These are phyloP conservation scores for Telmatherina bonti DNA, from an alignment of 2,797 vertebrate species.

Conservation along the genomic window DNA sequence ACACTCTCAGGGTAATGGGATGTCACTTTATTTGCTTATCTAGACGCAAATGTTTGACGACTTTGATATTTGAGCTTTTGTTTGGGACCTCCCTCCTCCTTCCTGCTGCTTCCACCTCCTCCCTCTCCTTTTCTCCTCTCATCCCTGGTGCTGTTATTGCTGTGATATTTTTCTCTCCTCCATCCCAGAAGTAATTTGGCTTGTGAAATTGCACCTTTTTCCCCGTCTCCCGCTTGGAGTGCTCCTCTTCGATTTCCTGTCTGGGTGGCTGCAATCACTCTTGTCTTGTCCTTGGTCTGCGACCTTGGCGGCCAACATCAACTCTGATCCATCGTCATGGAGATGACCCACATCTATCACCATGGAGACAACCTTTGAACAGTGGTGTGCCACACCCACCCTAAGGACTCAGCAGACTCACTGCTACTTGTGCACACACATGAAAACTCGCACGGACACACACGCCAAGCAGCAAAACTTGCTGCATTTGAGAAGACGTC, in stretches of 20 bases:
- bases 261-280: slow-evolving; percentile 84
- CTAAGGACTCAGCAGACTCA: slow-evolving; percentile 50
- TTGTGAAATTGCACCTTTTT: slow-evolving; percentile 87
- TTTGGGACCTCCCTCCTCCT: slow-evolving; percentile 64
- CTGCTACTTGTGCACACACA: slow-evolving; percentile 15
- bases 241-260: slow-evolving; percentile 88
- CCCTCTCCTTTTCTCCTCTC: slow-evolving; percentile 38
- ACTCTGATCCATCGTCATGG: slow-evolving; percentile 74
- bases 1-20: slow-evolving; percentile 34
- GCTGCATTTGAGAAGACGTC: slow-evolving; percentile 20
- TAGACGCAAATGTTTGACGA: slow-evolving; percentile 63
- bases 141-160: slow-evolving; percentile 70
- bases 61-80: slow-evolving; percentile 75
- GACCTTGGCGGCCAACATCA: slow-evolving; percentile 77
- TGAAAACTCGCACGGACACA: slow-evolving; percentile 8
- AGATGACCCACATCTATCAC: slow-evolving; percentile 82
- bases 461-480: slow-evolving; percentile 9
- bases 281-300: slow-evolving; percentile 80
- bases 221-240: slow-evolving; percentile 63
- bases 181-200: slow-evolving; percentile 85
- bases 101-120: slow-evolving; percentile 25
- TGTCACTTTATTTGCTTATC: slow-evolving; percentile 55
- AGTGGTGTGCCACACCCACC: slow-evolving; percentile 65
- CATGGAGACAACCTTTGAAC: slow-evolving; percentile 77
- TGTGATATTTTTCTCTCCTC: slow-evolving; percentile 81